A percentile compares a stretch with the other conserved stretches of the same genome.
Conservation (phyloP, 2,113 vertebrate genomes). For the Aegotheles bennettii region DNA sequence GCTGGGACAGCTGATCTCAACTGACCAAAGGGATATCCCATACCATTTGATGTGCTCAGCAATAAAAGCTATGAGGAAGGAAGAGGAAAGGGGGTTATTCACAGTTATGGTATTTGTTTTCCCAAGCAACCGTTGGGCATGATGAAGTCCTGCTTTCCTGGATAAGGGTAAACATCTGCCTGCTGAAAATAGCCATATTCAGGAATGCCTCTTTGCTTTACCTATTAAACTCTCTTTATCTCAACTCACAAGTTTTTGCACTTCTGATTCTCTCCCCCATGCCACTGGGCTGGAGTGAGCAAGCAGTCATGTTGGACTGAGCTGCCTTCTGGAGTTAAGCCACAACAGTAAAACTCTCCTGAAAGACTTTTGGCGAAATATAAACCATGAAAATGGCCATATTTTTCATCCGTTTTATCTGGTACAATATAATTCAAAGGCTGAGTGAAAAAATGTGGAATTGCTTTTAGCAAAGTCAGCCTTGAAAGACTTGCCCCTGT, state of each 20-base stretch:
- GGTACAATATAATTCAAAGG: background rate
- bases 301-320: background rate
- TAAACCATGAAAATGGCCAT: background rate
- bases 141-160: background rate
- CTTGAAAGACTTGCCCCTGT: background rate
- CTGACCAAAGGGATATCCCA: background rate
- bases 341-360: background rate
- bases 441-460: background rate
- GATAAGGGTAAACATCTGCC: background rate
- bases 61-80: background rate
- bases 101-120: too few species aligned
- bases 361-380: background rate
- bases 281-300: accelerated
- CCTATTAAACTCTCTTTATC: background rate
- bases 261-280: background rate
- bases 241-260: background rate
- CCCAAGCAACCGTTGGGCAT: accelerated
- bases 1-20: accelerated
- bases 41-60: background rate
- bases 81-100: background rate
- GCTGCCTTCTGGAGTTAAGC: background rate
- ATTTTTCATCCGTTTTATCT: background rate
- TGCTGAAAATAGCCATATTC: background rate
- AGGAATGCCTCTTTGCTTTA: background rate
- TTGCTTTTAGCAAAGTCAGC: background rate